A percentile compares a stretch with the other conserved stretches of the same genome.
Conservation (phyloP, 2,888 invertebrate species). For the Xanthostigma xanthostigma region DNA sequence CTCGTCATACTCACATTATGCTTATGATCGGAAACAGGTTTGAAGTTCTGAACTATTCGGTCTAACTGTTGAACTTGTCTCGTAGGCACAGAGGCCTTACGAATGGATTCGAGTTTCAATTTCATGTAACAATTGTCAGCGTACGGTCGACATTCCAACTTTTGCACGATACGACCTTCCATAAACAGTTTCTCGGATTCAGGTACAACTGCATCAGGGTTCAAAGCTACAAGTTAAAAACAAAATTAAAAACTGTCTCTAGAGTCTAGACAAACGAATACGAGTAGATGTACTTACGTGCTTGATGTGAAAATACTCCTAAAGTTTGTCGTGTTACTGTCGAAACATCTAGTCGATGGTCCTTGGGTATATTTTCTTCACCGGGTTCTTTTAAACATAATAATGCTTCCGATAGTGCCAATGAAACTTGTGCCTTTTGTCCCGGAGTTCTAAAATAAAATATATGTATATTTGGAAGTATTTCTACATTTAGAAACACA, state of each 20-base stretch:
- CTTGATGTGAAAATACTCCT: conserved; percentile 79
- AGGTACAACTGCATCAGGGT: conserved; percentile 50
- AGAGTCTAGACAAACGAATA: conserved; percentile 1
- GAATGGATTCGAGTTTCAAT: conserved; percentile 74
- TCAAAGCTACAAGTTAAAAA: conserved; percentile 31
- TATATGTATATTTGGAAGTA: background rate
- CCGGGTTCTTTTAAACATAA: conserved; percentile 61
- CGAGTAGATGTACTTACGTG: conserved; percentile 38
- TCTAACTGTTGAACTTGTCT: conserved; percentile 77
- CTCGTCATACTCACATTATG: conserved; percentile 56
- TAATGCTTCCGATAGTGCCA: conserved; percentile 68
- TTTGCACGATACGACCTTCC: conserved; percentile 93
- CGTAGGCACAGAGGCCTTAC: conserved; percentile 73
- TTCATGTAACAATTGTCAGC: conserved; percentile 83
- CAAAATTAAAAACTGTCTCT: background rate
- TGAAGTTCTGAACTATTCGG: conserved; percentile 76
- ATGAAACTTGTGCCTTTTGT: conserved; percentile 74
- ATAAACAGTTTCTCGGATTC: conserved; percentile 74
- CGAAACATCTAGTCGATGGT: conserved; percentile 82
- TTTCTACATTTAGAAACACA: background rate
- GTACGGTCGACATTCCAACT: conserved; percentile 83
- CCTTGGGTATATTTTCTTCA: conserved; percentile 74
- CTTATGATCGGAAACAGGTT: conserved; percentile 84
- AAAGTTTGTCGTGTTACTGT: conserved; percentile 82
- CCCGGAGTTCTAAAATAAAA: conserved; percentile 39